phyloP scores from a whole-genome alignment of 2,888 invertebrate genomes.

The Maniola hyperantus region DNA sequence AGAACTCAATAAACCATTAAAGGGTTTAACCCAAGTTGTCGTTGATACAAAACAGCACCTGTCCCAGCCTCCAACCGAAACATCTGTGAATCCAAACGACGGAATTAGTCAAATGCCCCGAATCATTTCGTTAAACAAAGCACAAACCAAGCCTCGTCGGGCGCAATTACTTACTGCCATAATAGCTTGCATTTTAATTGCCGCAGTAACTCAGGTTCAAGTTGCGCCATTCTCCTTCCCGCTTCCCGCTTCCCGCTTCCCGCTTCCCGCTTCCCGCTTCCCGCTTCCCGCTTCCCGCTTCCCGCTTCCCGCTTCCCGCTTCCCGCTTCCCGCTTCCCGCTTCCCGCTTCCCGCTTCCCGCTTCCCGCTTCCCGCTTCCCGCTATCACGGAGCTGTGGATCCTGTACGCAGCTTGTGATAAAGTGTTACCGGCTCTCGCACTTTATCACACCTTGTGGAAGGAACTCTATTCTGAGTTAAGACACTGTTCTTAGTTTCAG shows the following conservation, averaged over 20 bases:
- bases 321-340: conserved; percentile 29
- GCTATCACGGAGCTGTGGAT: conserved; percentile 29
- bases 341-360: conserved; percentile 29
- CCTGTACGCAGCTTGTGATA: conserved; percentile 43
- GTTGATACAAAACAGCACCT: conserved; percentile 17
- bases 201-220: conserved; percentile 44
- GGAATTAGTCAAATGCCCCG: conserved; percentile 35
- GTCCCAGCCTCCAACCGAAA: conserved; percentile 20
- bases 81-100: conserved; percentile 34
- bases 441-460: conserved; percentile 49
- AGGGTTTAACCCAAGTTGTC: neutral
- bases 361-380: conserved; percentile 22
- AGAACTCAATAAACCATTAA: neutral
- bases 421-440: conserved; percentile 38
- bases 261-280: too few species aligned
- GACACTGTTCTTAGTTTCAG: conserved; percentile 29
- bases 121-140: conserved; percentile 34
- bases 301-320: conserved; percentile 19
- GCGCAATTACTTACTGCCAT: conserved; percentile 34
- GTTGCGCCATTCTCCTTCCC: conserved; percentile 38
- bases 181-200: conserved; percentile 46
- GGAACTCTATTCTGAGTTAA: conserved; percentile 45
- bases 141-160: conserved; percentile 12
- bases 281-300: conserved; percentile 19
- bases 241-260: conserved; percentile 30